Evolutionary conservation across 2,888 invertebrate genomes (phyloP), one percentile per base, ranked within the genome.

Genomic region (Ennomos fuscantarius): DNA sequence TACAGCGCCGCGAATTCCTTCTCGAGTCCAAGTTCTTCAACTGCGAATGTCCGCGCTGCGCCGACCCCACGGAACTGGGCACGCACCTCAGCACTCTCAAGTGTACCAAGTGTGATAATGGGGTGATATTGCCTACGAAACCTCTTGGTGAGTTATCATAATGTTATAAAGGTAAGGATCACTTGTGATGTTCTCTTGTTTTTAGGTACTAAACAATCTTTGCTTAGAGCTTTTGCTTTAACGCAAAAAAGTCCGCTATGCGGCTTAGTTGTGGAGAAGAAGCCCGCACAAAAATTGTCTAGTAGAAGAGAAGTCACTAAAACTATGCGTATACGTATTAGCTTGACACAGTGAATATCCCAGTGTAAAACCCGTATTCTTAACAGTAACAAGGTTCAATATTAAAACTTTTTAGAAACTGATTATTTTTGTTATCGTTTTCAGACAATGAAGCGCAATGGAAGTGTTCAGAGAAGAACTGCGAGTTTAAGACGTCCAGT

Each of bases 1-100:
- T 95, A 10, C 84, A 94, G 36, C 93, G 97, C 0, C 93, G 96
- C 44, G 94, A 94, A 63, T 94, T 94, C 77, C 87, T 97, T 2
- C 87, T 92, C 50, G 94, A 95, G 73, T 95, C 96, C 32, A 97
- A 97, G 91, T 96, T 95, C 84, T 97, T 97, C 81, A 93, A 93
- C 12, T 97, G 97, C 81, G 93, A 93, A 33, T 97, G 97, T 70
- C 73, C 86, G 2, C 93, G 97, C 49, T 97, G 97, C 76, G 87
- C 93, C 1, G 97, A 97, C 82, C 96, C 96, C 9, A 95, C 95
- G 0, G 97, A 97, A 78, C 83, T 97, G 43, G 96, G 95, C 8
- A 96, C 97, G 0, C 94, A 96, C 74, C 93, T 96, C 76, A 96
- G 97, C 65, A 95, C 96, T 0, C 82, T 97, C 1, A 96, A 96